These are phyloP conservation scores for Microcebus ravelobensis DNA, from an alignment of 2,113 vertebrate species.

Conservation along the genomic window DNA sequence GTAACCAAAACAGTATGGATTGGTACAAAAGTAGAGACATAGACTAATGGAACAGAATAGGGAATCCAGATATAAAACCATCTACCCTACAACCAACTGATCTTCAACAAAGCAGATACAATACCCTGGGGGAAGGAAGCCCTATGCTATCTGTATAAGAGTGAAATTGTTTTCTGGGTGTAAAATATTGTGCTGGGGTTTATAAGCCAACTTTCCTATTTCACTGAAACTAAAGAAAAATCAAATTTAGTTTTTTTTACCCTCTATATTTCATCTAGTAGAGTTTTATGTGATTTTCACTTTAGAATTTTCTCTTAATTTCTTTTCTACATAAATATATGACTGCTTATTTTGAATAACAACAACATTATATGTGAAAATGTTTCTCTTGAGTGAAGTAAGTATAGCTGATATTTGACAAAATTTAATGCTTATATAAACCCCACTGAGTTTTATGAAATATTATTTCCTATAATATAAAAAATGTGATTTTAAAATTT, in stretches of 20 bases:
- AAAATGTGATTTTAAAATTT: neutral
- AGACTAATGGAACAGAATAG: neutral
- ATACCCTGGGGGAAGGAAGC: no score
- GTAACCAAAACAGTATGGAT: no score
- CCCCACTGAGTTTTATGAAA: neutral
- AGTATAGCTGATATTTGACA: neutral
- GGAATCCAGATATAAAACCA: no score
- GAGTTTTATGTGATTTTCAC: neutral
- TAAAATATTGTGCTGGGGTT: neutral
- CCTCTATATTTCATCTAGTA: neutral
- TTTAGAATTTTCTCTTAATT: neutral
- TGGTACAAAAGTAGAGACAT: neutral
- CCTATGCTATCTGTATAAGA: neutral
- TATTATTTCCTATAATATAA: neutral
- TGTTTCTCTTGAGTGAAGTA: neutral
- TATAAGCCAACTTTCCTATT: neutral
- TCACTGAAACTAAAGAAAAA: neutral
- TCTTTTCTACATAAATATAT: neutral
- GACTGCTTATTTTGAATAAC: neutral
- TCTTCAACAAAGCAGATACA: no score
- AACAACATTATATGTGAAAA: neutral
- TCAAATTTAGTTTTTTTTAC: neutral
- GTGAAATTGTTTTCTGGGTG: neutral
- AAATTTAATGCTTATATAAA: neutral
- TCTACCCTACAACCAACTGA: no score